Percentiles rank a stretch among this genome's conserved stretches.
Evolutionary conservation across 1,140 invertebrate genomes (phyloP).

Genomic region (Drosophila bifasciata): DNA sequence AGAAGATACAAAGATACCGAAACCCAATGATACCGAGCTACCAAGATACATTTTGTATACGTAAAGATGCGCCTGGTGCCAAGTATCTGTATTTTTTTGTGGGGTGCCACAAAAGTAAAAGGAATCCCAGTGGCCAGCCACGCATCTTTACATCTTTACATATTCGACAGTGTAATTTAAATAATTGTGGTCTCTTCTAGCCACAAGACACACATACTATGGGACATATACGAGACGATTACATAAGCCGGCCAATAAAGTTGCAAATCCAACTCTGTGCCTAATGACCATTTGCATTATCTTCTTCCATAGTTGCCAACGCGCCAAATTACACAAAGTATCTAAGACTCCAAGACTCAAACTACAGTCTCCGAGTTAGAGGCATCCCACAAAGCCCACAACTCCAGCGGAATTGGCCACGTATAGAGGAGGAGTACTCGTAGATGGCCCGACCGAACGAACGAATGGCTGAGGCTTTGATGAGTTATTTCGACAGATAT

Average conservation of each 20-base stretch:
- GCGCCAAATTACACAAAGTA: constrained; percentile 72
- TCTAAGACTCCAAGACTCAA: constrained; percentile 4
- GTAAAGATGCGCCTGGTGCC: too few relatives aligned
- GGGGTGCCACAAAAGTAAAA: constrained; percentile 61
- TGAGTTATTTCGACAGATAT: constrained; percentile 75
- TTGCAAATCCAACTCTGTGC: constrained; percentile 40
- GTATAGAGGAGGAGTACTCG: constrained; percentile 28
- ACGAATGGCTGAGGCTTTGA: constrained; percentile 42
- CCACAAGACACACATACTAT: constrained; percentile 25
- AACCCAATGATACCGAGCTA: constrained; percentile 23
- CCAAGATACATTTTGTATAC: constrained; percentile 2
- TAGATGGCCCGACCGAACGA: not conserved
- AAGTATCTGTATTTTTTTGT: constrained; percentile 25
- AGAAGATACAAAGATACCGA: constrained; percentile 39
- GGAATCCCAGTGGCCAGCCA: constrained; percentile 45
- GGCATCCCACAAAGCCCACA: too few relatives aligned
- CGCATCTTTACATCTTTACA: constrained; percentile 49
- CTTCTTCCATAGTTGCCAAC: constrained; percentile 50
- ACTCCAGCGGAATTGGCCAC: constrained; percentile 18
- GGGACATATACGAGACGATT: constrained; percentile 38
- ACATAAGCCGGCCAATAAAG: constrained; percentile 56
- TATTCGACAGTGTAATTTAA: constrained; percentile 64
- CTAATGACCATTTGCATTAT: constrained; percentile 81
- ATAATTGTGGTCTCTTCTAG: constrained; percentile 79
- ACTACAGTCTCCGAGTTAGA: not conserved